Percentiles rank a stretch among this genome's conserved stretches.
Evolutionary conservation across 2,797 vertebrate species (phyloP).

Genomic region (Pseudochirops corinnae): DNA sequence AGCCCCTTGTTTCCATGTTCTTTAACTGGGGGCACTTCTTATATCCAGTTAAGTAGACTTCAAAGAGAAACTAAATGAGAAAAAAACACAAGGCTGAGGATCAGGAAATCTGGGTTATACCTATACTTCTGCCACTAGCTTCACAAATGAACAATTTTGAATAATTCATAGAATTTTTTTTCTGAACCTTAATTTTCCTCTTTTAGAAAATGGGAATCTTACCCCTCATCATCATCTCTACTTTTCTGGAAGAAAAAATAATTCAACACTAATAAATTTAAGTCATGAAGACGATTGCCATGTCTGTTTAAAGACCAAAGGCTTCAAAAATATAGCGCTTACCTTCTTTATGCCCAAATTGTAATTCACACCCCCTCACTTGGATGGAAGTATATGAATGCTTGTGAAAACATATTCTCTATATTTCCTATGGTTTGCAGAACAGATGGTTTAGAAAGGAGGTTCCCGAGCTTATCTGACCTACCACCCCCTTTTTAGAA

Average conservation of each 20-base stretch:
- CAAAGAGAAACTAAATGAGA: background rate
- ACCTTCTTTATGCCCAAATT: background rate
- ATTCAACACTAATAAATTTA: background rate
- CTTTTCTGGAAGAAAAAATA: background rate
- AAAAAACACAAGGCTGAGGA: background rate
- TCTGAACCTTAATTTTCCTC: background rate
- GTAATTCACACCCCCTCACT: background rate
- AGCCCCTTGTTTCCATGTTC: background rate
- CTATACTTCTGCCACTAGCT: background rate
- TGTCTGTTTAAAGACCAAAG: background rate
- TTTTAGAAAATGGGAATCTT: slow-evolving; percentile 6
- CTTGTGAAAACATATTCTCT: background rate
- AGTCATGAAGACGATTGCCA: background rate
- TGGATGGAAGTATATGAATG: background rate
- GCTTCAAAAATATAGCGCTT: background rate
- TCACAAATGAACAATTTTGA: background rate
- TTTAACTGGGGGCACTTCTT: background rate
- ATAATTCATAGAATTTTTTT: slow-evolving; percentile 29
- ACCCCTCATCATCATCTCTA: background rate
- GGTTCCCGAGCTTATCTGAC: too few relatives aligned
- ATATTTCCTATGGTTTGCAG: background rate
- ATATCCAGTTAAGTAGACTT: background rate
- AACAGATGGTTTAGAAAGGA: background rate
- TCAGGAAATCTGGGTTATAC: background rate
- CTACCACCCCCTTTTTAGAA: too few relatives aligned